Evolutionary conservation across 1,140 invertebrate species (phyloP).

Genomic region (Macrocentrus cingulum): DNA sequence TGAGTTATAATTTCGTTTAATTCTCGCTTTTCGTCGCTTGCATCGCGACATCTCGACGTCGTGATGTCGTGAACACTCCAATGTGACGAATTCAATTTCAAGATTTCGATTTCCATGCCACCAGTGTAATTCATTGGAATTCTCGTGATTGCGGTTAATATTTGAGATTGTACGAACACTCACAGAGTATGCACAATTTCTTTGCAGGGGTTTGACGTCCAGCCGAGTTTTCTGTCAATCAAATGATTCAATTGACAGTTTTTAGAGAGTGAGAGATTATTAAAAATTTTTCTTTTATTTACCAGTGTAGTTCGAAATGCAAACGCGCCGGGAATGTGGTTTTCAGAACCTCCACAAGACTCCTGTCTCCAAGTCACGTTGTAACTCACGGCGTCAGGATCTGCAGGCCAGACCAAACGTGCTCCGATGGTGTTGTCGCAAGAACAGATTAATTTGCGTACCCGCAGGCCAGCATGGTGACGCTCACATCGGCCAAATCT

Average conservation of each 20-base stretch:
- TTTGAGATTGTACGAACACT: constrained; percentile 33
- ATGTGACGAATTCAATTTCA: too few species aligned
- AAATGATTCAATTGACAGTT: neutral
- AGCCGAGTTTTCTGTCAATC: constrained; percentile 33
- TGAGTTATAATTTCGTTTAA: constrained; percentile 23
- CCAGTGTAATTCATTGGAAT: constrained; percentile 5
- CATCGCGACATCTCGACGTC: constrained; percentile 30
- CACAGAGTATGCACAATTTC: constrained; percentile 37
- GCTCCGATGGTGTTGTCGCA: constrained; percentile 36
- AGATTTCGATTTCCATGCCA: constrained; percentile 6
- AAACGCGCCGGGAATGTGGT: neutral
- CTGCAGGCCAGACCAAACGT: constrained; percentile 38
- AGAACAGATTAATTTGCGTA: constrained; percentile 39
- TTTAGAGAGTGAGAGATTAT: neutral
- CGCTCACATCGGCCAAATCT: constrained; percentile 38
- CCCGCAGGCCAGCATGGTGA: constrained; percentile 33
- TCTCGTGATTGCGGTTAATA: neutral
- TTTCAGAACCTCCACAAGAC: constrained; percentile 24
- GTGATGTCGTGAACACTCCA: neutral
- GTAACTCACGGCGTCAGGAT: constrained; percentile 30
- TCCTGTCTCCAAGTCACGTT: constrained; percentile 40
- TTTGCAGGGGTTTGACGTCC: constrained; percentile 35
- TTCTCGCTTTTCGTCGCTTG: constrained; percentile 34
- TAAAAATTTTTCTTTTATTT: too few species aligned
- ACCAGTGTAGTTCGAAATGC: constrained; percentile 31